Percentiles rank a stretch among this genome's conserved stretches.
Evolutionary conservation across 2,888 invertebrate genomes (phyloP).

Genomic region (Congeria kusceri): DNA sequence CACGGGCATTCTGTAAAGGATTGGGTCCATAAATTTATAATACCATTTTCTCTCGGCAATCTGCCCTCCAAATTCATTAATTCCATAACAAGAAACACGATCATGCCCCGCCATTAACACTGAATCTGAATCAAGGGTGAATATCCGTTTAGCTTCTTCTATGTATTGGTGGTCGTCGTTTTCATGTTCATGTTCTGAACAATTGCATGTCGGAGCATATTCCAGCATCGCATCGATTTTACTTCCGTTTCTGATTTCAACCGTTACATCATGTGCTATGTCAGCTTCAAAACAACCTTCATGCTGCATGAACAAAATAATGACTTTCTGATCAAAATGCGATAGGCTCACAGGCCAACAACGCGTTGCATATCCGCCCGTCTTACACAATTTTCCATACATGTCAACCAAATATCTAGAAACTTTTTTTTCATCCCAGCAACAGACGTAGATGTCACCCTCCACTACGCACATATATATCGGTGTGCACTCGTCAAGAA

Average conservation of each 20-base stretch:
- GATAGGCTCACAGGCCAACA: background rate
- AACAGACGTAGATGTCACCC: too few species aligned
- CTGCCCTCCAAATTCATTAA: background rate
- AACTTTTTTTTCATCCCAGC: too few species aligned
- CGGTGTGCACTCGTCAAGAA: too few species aligned
- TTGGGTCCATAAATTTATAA: background rate
- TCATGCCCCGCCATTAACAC: background rate
- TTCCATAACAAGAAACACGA: background rate
- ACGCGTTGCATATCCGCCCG: background rate
- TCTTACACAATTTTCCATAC: too few species aligned
- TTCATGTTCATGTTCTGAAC: background rate
- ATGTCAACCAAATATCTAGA: too few species aligned
- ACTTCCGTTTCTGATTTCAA: constrained; percentile 1
- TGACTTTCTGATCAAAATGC: background rate
- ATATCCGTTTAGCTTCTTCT: background rate
- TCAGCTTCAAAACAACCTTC: background rate
- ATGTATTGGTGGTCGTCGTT: background rate
- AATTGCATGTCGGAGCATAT: background rate
- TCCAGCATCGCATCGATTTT: background rate
- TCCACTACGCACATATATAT: too few species aligned
- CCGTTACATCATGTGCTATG: background rate
- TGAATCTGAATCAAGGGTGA: background rate
- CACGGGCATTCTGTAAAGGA: background rate
- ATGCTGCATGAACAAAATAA: background rate
- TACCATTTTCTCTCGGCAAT: background rate